Conservation (phyloP, 2,113 vertebrate species). For the Theropithecus gelada region DNA sequence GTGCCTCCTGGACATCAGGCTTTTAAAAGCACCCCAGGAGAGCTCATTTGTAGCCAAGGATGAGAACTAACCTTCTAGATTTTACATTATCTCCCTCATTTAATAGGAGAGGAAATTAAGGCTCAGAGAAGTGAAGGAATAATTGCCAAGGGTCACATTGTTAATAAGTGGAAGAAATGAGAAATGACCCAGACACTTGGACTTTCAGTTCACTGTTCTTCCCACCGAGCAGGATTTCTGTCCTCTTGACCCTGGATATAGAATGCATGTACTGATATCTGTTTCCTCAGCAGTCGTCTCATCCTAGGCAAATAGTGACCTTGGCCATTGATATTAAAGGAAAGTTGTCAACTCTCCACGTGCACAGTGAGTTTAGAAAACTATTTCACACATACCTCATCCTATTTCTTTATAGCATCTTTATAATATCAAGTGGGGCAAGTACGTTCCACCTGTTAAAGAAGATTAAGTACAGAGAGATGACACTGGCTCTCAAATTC, state of each 20-base stretch:
- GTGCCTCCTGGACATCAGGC: not conserved
- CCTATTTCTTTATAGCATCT: not conserved
- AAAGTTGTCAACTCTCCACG: not conserved
- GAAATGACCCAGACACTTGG: not conserved
- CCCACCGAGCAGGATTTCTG: not conserved
- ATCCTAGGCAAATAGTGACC: not conserved
- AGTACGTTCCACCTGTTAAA: not conserved
- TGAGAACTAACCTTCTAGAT: not conserved
- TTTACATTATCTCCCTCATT: not conserved
- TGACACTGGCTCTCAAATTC: not conserved
- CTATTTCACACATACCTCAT: not conserved
- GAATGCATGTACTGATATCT: not conserved
- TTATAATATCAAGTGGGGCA: not conserved
- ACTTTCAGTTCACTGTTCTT: not conserved
- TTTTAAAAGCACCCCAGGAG: not conserved
- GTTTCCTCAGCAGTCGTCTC: not conserved
- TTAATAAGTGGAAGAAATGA: not conserved
- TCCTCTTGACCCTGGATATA: not conserved
- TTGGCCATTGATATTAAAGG: not conserved
- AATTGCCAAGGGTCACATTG: not conserved
- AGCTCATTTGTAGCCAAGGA: not conserved
- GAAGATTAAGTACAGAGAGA: not conserved
- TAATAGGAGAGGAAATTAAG: slow-evolving; percentile 18
- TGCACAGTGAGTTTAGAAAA: not conserved
- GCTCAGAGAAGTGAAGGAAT: not conserved